Percentiles rank a stretch among this genome's conserved stretches.
Conservation (phyloP, 2,797 vertebrate species). For the Rhodeus uyekii region DNA sequence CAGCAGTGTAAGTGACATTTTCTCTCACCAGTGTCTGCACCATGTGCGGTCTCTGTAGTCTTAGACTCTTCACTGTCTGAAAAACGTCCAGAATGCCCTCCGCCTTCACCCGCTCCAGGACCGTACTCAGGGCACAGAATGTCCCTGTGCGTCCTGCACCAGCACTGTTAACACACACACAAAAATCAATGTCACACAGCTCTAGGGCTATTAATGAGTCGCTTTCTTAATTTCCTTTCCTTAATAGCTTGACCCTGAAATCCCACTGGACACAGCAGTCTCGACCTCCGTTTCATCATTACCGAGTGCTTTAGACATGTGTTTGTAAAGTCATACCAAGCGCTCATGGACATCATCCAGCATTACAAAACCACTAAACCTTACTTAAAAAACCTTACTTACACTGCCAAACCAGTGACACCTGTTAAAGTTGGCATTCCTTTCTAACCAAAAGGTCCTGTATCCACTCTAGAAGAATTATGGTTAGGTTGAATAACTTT, state of each 20-base stretch:
- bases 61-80: slow-evolving; percentile 97
- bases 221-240: neutral
- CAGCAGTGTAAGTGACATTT: neutral
- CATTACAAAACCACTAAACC: slow-evolving; percentile 3
- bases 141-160: slow-evolving; percentile 96
- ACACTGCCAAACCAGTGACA: neutral
- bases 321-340: neutral
- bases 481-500: neutral
- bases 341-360: neutral
- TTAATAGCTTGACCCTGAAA: slow-evolving; percentile 55
- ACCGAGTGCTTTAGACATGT: neutral
- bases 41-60: slow-evolving; percentile 98
- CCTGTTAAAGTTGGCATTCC: neutral
- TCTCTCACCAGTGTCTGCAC: slow-evolving; percentile 97
- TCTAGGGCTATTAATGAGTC: slow-evolving; percentile 13
- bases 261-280: neutral
- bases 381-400: neutral
- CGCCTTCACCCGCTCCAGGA: slow-evolving; percentile 96
- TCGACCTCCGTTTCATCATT: neutral
- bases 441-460: neutral
- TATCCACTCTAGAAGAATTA: neutral
- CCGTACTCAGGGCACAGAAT: slow-evolving; percentile 96
- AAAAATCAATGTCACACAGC: neutral
- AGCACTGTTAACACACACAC: slow-evolving; percentile 75
- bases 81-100: slow-evolving; percentile 98